Evolutionary conservation across 2,888 invertebrate species (phyloP).

Genomic region (Cataglyphis rosenhaueri): DNA sequence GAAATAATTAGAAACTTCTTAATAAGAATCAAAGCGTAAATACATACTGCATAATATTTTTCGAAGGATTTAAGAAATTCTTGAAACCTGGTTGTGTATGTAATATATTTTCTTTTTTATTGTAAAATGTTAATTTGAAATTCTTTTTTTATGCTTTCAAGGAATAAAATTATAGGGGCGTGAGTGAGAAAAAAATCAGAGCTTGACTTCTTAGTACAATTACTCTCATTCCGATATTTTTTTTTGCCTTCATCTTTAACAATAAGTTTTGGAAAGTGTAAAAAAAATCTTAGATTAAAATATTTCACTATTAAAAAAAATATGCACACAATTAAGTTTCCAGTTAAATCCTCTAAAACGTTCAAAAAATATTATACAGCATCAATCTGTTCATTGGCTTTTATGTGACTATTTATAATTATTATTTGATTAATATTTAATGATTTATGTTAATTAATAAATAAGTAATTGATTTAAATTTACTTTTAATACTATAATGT

Average conservation of each 20-base stretch:
- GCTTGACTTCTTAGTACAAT: background rate
- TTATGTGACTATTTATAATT: background rate
- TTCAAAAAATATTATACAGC: background rate
- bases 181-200: background rate
- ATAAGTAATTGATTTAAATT: background rate
- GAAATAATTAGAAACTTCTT: background rate
- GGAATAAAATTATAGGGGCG: background rate
- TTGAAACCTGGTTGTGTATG: background rate
- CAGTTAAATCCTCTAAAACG: background rate
- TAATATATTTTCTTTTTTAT: background rate
- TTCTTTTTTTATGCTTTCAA: background rate
- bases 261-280: background rate
- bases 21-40: background rate
- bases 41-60: background rate
- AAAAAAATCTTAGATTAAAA: background rate
- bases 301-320: background rate
- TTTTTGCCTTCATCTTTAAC: background rate
- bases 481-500: background rate
- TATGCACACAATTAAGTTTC: background rate
- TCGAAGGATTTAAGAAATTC: background rate
- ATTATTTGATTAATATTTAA: background rate
- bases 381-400: background rate
- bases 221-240: background rate
- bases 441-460: background rate
- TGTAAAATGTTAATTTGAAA: background rate